A percentile compares a stretch with the other conserved stretches of the same genome.
Conservation (phyloP, 1,140 invertebrate species). For the Halesus radiatus region DNA sequence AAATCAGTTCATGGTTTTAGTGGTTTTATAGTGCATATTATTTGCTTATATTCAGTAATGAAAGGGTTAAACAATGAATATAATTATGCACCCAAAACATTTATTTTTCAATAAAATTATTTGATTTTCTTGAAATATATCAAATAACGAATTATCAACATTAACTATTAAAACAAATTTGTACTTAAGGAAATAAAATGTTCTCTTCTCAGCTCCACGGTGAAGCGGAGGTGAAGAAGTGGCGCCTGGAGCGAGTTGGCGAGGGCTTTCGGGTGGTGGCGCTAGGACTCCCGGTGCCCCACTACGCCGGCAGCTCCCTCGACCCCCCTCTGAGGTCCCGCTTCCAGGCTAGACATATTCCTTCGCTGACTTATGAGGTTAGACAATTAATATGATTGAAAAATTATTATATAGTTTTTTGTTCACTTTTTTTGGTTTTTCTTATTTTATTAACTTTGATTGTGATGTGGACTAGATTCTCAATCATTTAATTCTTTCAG, state of each 20-base stretch:
- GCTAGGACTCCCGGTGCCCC: slow-evolving; percentile 89
- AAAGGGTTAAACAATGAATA: too few relatives aligned
- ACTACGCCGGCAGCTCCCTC: slow-evolving; percentile 91
- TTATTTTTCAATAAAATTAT: not conserved
- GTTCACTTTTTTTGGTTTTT: too few relatives aligned
- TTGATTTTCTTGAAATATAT: not conserved
- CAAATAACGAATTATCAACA: not conserved
- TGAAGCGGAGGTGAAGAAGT: slow-evolving; percentile 83
- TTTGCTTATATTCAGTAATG: too few relatives aligned
- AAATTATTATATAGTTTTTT: too few relatives aligned
- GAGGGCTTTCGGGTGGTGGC: slow-evolving; percentile 95
- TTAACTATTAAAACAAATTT: too few relatives aligned
- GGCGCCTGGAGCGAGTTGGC: slow-evolving; percentile 90
- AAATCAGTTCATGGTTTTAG: too few relatives aligned
- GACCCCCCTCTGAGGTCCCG: slow-evolving; percentile 95
- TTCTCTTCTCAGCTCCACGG: slow-evolving; percentile 77
- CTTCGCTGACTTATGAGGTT: slow-evolving; percentile 74
- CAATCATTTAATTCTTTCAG: too few relatives aligned
- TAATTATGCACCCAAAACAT: too few relatives aligned
- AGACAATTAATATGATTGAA: slow-evolving; percentile 57
- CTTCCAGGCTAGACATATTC: slow-evolving; percentile 92
- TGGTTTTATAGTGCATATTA: too few relatives aligned
- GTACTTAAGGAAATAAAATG: not conserved
- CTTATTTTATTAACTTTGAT: too few relatives aligned
- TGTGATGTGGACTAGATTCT: too few relatives aligned